Percentiles rank a stretch among this genome's conserved stretches.
phyloP scores from a whole-genome alignment of 2,888 invertebrate genomes.

The Junonia oenone region DNA sequence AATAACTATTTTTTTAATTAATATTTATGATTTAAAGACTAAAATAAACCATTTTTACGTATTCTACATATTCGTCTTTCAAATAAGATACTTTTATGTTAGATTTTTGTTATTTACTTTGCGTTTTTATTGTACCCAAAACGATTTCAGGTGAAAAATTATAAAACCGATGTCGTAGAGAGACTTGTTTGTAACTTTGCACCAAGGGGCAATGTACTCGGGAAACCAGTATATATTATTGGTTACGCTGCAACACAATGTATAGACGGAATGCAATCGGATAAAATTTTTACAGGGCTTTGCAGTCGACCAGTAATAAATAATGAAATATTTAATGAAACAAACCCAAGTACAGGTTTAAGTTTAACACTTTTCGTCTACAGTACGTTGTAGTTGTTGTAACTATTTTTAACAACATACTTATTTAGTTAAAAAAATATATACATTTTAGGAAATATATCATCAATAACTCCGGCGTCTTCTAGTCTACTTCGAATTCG shows the following conservation, averaged over 20 bases:
- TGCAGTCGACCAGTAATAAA: constrained; percentile 34
- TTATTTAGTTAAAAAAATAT: background rate
- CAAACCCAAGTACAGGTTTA: background rate
- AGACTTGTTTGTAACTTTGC: constrained; percentile 67
- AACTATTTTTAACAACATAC: background rate
- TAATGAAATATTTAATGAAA: constrained; percentile 24
- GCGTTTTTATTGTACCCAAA: background rate
- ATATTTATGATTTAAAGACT: too few species aligned
- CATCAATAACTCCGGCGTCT: constrained; percentile 32
- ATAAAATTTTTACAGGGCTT: constrained; percentile 43
- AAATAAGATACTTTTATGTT: too few species aligned
- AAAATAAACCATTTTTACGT: too few species aligned
- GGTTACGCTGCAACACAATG: constrained; percentile 63
- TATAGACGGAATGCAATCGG: constrained; percentile 38
- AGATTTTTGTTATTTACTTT: background rate
- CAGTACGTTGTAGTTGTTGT: too few species aligned
- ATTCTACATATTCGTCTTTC: too few species aligned
- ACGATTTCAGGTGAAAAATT: constrained; percentile 19
- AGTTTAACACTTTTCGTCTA: background rate
- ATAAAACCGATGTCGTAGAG: constrained; percentile 38
- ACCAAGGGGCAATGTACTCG: constrained; percentile 55
- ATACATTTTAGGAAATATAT: constrained; percentile 36
- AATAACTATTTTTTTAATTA: too few species aligned
- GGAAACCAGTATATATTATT: constrained; percentile 55
- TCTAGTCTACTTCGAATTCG: constrained; percentile 56